Evolutionary conservation across 2,113 vertebrate species (phyloP).

Genomic region (Ciconia boyciana): DNA sequence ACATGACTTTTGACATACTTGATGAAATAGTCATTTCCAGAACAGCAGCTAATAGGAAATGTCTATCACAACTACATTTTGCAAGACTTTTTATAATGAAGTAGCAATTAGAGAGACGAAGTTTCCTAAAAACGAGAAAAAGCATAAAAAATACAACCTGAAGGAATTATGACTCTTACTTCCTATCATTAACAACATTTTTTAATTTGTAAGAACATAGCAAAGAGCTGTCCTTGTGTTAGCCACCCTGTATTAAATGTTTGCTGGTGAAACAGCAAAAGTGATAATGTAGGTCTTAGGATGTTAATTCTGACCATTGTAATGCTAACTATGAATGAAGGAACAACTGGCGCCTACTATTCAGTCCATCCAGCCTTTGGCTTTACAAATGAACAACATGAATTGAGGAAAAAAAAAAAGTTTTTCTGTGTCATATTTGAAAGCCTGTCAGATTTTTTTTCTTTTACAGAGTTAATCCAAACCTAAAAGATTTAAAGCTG

Average conservation of each 20-base stretch:
- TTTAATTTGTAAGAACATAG: constrained; percentile 1
- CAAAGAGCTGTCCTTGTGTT: constrained; percentile 39
- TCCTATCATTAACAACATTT: constrained; percentile 12
- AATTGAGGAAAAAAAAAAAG: constrained; percentile 67
- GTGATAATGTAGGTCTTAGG: constrained; percentile 73
- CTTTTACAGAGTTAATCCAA: constrained; percentile 82
- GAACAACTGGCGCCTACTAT: constrained; percentile 75
- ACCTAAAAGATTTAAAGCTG: constrained; percentile 86
- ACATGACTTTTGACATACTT: constrained; percentile 25
- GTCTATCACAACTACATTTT: constrained; percentile 14
- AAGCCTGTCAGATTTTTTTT: constrained; percentile 84
- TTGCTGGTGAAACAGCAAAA: constrained; percentile 66
- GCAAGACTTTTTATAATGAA: constrained; percentile 27
- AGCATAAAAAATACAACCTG: background rate
- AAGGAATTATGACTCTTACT: background rate
- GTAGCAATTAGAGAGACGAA: background rate
- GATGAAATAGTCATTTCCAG: constrained; percentile 54
- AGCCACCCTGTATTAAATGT: constrained; percentile 66
- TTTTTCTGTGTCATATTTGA: constrained; percentile 84
- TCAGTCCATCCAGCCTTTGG: constrained; percentile 75
- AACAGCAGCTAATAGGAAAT: constrained; percentile 55
- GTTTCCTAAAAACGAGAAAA: background rate
- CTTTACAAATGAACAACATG: constrained; percentile 81
- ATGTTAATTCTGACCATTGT: constrained; percentile 87
- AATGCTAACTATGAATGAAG: constrained; percentile 82